Percentiles rank a stretch among this genome's conserved stretches.
Conservation (phyloP, 2,113 vertebrate genomes). For the Eolophus roseicapilla region DNA sequence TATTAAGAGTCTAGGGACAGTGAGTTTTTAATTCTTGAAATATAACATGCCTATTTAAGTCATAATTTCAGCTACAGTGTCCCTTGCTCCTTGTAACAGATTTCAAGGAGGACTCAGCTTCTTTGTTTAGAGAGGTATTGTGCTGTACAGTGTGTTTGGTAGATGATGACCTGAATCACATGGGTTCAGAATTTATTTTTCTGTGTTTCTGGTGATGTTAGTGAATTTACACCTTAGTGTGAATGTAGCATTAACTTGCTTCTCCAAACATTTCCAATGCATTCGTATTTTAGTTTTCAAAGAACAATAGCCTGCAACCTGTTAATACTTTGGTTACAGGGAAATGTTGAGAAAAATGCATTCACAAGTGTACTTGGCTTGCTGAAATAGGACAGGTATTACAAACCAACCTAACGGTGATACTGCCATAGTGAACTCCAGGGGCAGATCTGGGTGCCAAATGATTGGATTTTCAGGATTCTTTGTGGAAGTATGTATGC, state of each 20-base stretch:
- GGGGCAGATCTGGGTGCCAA: not conserved
- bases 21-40: not conserved
- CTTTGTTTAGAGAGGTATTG: not conserved
- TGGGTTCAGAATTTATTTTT: not conserved
- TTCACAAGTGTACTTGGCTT: not conserved
- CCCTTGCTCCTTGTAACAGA: not conserved
- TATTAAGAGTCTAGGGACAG: not conserved
- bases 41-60: not conserved
- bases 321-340: not conserved
- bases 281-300: not conserved
- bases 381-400: not conserved
- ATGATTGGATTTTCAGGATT: not conserved
- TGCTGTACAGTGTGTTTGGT: not conserved
- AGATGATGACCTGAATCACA: not conserved
- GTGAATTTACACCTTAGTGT: not conserved
- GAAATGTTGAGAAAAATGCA: not conserved
- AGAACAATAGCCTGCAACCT: not conserved
- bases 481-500: not conserved
- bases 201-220: not conserved
- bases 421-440: not conserved
- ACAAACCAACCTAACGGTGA: not conserved
- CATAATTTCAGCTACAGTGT: not conserved
- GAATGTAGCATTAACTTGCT: not conserved
- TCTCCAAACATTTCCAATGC: not conserved
- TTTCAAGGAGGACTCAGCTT: not conserved